These are phyloP conservation scores for Platyscapa corneri DNA, from an alignment of 1,140 invertebrate genomes.

Conservation along the genomic window DNA sequence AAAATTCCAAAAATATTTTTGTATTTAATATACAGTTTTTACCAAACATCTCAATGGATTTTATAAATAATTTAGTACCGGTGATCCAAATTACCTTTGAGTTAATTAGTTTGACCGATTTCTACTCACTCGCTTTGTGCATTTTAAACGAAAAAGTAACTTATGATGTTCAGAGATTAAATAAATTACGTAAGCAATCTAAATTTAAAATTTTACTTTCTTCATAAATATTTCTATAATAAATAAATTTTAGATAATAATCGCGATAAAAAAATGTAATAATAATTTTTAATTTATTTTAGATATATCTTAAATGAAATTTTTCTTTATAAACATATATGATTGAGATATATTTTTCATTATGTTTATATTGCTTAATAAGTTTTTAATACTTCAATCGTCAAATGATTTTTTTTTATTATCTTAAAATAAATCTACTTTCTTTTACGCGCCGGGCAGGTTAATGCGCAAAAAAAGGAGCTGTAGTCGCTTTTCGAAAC, in stretches of 20 bases:
- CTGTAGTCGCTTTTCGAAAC: conserved; percentile 12
- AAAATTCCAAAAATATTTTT: no score
- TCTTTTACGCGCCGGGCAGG: conserved; percentile 8
- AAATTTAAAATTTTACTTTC: no score
- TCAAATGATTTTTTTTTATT: neutral
- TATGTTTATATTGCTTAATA: neutral
- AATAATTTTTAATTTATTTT: no score
- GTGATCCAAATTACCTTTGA: neutral
- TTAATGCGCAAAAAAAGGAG: conserved; percentile 1
- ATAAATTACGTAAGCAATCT: no score
- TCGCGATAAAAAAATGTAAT: no score
- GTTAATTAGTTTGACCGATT: neutral
- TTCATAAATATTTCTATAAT: no score
- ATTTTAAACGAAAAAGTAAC: neutral
- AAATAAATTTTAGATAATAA: no score
- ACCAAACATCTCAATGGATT: neutral
- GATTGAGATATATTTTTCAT: no score
- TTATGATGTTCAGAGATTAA: no score
- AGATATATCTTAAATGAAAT: no score
- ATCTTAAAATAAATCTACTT: neutral
- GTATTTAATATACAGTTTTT: neutral
- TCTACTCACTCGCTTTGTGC: neutral
- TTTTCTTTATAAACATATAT: no score
- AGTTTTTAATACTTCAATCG: neutral
- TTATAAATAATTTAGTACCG: neutral